Conservation (phyloP, 2,888 invertebrate species). For the Lycia hirtaria region DNA sequence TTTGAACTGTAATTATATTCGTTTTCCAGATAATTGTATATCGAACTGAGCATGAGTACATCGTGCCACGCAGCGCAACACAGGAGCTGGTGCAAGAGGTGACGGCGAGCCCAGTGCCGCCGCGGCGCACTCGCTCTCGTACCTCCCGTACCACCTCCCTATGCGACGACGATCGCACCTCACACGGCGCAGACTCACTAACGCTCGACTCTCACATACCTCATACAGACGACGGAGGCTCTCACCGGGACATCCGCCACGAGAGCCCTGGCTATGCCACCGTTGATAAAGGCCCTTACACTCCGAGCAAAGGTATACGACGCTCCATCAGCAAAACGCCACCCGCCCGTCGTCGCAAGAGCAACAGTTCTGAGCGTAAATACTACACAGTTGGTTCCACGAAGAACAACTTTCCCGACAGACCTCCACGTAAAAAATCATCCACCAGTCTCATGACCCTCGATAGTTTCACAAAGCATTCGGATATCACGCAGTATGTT, state of each 20-base stretch:
- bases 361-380: constrained; percentile 84
- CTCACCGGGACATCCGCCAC: constrained; percentile 72
- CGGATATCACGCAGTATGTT: constrained; percentile 85
- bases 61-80: constrained; percentile 79
- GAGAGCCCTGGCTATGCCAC: constrained; percentile 90
- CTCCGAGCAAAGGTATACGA: constrained; percentile 85
- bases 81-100: constrained; percentile 49
- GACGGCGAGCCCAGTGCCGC: constrained; percentile 83
- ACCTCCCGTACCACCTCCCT: constrained; percentile 83
- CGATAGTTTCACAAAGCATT: constrained; percentile 79
- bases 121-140: constrained; percentile 84
- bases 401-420: constrained; percentile 83
- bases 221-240: constrained; percentile 60
- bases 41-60: constrained; percentile 88
- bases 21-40: constrained; percentile 87
- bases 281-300: constrained; percentile 89
- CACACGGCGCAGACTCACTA: constrained; percentile 89
- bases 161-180: constrained; percentile 89
- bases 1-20: constrained; percentile 7
- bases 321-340: constrained; percentile 84
- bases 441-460: constrained; percentile 82
- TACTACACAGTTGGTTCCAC: constrained; percentile 88
- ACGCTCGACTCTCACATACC: constrained; percentile 78
- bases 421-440: constrained; percentile 87
- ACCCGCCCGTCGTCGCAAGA: constrained; percentile 73